Percentiles rank a stretch among this genome's conserved stretches.
Conservation (phyloP, 1,140 invertebrate species). For the Drosophila bocqueti region DNA sequence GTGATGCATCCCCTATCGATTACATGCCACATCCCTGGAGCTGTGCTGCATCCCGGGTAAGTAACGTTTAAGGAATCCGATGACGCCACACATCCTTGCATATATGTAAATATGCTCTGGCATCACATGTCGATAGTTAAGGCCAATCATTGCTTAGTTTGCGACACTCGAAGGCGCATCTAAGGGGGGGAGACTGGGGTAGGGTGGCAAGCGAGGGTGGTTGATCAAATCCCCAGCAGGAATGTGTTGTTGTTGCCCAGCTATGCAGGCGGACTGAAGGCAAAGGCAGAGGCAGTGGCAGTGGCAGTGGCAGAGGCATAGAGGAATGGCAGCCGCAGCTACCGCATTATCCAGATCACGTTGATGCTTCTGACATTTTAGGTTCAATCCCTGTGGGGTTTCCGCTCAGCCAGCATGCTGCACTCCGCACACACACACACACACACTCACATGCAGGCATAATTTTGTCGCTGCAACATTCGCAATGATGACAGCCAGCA, state of each 20-base stretch:
- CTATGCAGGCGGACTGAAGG: slow-evolving; percentile 1
- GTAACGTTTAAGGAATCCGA: slow-evolving; percentile 50
- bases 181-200: neutral
- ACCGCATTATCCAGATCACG: slow-evolving; percentile 77
- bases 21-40: slow-evolving; percentile 36
- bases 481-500: slow-evolving; percentile 72
- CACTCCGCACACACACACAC: slow-evolving; percentile 29
- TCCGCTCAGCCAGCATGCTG: slow-evolving; percentile 47
- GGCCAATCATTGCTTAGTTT: slow-evolving; percentile 64
- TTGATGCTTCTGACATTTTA: slow-evolving; percentile 80
- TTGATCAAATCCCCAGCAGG: slow-evolving; percentile 34
- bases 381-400: slow-evolving; percentile 77
- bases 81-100: slow-evolving; percentile 33
- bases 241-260: slow-evolving; percentile 34
- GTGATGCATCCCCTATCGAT: slow-evolving; percentile 32
- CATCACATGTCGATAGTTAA: slow-evolving; percentile 64
- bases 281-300: neutral
- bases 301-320: neutral
- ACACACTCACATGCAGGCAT: slow-evolving; percentile 49
- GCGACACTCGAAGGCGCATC: slow-evolving; percentile 47
- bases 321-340: slow-evolving; percentile 39
- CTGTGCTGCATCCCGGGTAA: slow-evolving; percentile 35
- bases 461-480: slow-evolving; percentile 73
- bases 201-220: neutral
- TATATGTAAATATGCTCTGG: slow-evolving; percentile 42